A percentile compares a stretch with the other conserved stretches of the same genome.
Conservation (phyloP, 64 coral and sea anemone genomes). For the Catalaphyllia jardinei region DNA sequence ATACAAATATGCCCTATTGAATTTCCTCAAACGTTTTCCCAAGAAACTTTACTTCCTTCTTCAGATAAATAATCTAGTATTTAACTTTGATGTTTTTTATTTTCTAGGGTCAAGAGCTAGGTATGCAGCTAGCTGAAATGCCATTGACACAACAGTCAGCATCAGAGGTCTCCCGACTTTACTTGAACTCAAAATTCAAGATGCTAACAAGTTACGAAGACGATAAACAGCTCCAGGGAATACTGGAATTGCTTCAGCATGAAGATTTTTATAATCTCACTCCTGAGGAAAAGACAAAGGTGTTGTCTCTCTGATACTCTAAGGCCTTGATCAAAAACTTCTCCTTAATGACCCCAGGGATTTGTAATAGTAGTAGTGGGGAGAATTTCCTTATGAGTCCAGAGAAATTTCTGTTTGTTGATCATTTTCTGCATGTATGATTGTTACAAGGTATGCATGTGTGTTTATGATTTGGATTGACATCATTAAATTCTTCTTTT, state of each 20-base stretch:
- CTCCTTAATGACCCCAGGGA: no score
- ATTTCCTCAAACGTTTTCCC: no score
- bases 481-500: no score
- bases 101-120: constrained; percentile 26
- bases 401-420: no score
- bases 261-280: constrained; percentile 32
- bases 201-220: constrained; percentile 1
- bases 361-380: no score
- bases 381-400: no score
- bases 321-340: background rate
- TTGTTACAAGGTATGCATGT: no score
- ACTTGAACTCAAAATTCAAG: constrained; percentile 19
- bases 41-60: no score
- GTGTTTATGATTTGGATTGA: no score
- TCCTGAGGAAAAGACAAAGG: constrained; percentile 49
- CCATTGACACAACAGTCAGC: constrained; percentile 49
- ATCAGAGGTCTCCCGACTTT: constrained; percentile 53
- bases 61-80: background rate
- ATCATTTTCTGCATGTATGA: no score
- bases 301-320: background rate
- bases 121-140: constrained; percentile 50
- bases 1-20: no score
- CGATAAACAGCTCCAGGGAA: constrained; percentile 3
- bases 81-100: background rate
- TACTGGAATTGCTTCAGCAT: constrained; percentile 31